Conservation (phyloP, 2,113 vertebrate species). For the Atlantisia rogersi region DNA sequence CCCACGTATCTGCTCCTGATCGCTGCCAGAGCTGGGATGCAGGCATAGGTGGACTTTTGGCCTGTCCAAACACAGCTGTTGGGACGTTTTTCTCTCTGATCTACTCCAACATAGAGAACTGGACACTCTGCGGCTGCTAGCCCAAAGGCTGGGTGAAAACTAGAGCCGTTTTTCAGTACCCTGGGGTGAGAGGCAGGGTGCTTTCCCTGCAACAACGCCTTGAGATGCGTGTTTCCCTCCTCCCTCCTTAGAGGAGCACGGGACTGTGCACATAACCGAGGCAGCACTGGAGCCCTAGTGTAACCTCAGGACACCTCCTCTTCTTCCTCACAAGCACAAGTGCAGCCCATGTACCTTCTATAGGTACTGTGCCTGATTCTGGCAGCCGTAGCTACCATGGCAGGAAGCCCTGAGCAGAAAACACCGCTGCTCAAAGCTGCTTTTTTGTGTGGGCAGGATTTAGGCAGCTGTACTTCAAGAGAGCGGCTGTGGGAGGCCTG, state of each 20-base stretch:
- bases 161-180: background rate
- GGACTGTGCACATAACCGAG: fast-evolving
- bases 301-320: background rate
- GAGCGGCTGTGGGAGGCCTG: background rate
- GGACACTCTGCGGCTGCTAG: background rate
- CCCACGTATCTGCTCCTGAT: background rate
- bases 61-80: background rate
- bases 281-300: background rate
- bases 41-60: fast-evolving
- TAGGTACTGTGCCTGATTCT: fast-evolving
- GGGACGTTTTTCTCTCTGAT: background rate
- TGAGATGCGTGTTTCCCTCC: fast-evolving
- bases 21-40: background rate
- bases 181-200: fast-evolving
- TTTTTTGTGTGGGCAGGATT: background rate
- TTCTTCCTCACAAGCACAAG: background rate
- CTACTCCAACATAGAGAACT: background rate
- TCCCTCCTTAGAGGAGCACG: fast-evolving
- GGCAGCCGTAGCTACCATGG: fast-evolving
- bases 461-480: background rate
- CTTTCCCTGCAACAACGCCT: fast-evolving
- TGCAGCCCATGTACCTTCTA: fast-evolving
- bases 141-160: background rate
- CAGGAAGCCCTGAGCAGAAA: background rate
- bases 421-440: background rate